A percentile compares a stretch with the other conserved stretches of the same genome.
These are phyloP conservation scores for Betta splendens DNA, from an alignment of 2,797 vertebrate genomes.

Conservation along the genomic window DNA sequence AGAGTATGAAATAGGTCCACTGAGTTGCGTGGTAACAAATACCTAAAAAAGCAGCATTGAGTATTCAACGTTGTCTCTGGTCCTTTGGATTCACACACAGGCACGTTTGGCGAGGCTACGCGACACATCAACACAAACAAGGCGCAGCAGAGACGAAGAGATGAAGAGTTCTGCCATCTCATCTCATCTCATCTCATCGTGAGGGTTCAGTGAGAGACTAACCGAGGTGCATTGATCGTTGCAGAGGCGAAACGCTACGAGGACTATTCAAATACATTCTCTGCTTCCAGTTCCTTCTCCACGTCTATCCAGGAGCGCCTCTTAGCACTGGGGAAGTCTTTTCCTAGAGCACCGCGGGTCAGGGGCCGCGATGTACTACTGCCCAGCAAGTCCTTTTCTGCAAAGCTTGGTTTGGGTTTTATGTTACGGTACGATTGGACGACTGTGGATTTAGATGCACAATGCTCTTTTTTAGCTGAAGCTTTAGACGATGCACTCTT, in stretches of 20 bases:
- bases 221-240: slow-evolving; percentile 25
- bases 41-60: slow-evolving; percentile 30
- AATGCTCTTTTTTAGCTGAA: fast-evolving
- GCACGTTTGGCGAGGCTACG: slow-evolving; percentile 39
- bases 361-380: slow-evolving; percentile 27
- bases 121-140: background rate
- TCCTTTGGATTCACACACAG: slow-evolving; percentile 41
- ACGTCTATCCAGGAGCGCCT: slow-evolving; percentile 74
- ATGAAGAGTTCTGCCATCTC: slow-evolving; percentile 1
- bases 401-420: background rate
- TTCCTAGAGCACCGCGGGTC: slow-evolving; percentile 69
- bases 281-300: slow-evolving; percentile 68
- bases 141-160: background rate
- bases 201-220: slow-evolving; percentile 42
- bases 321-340: slow-evolving; percentile 77
- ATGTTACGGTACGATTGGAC: background rate
- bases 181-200: slow-evolving; percentile 4
- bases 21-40: slow-evolving; percentile 18
- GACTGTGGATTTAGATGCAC: slow-evolving; percentile 9
- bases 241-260: background rate
- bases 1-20: slow-evolving; percentile 24
- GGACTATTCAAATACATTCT: slow-evolving; percentile 44
- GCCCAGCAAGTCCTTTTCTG: fast-evolving
- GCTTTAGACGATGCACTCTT: slow-evolving; percentile 13
- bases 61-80: slow-evolving; percentile 6